These are phyloP conservation scores for Pristionchus japonicus DNA, from an alignment of 2,888 invertebrate species.

Conservation along the genomic window DNA sequence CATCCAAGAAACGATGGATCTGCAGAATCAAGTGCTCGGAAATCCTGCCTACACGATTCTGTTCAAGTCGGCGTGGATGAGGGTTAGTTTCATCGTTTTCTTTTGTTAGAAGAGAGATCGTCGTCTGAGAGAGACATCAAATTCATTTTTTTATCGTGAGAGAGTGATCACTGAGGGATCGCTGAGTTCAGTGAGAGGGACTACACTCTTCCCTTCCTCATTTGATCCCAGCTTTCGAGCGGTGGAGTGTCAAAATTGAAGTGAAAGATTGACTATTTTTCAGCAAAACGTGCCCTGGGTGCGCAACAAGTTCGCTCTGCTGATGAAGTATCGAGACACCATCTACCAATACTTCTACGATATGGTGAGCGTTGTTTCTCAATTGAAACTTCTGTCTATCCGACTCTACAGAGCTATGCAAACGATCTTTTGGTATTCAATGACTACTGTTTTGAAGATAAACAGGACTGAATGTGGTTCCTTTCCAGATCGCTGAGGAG, in stretches of 20 bases:
- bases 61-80: slow-evolving; percentile 12
- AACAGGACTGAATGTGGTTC: too few relatives aligned
- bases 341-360: slow-evolving; percentile 27
- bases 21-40: neutral
- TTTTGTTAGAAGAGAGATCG: too few relatives aligned
- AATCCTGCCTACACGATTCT: neutral
- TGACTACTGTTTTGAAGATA: too few relatives aligned
- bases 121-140: too few relatives aligned
- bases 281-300: slow-evolving; percentile 1
- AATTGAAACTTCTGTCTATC: too few relatives aligned
- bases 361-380: too few relatives aligned
- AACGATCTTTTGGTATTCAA: too few relatives aligned
- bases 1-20: slow-evolving; percentile 12
- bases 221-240: too few relatives aligned
- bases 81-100: too few relatives aligned
- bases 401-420: too few relatives aligned
- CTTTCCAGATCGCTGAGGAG: slow-evolving; percentile 8
- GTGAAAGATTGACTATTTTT: neutral
- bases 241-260: neutral
- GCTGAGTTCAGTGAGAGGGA: neutral
- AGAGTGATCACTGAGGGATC: neutral
- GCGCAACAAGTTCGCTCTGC: neutral
- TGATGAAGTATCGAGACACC: neutral
- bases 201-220: too few relatives aligned
- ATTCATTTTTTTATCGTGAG: too few relatives aligned